A percentile compares a stretch with the other conserved stretches of the same genome.
phyloP scores from a whole-genome alignment of 1,140 invertebrate species.

The Papilio glaucus region DNA sequence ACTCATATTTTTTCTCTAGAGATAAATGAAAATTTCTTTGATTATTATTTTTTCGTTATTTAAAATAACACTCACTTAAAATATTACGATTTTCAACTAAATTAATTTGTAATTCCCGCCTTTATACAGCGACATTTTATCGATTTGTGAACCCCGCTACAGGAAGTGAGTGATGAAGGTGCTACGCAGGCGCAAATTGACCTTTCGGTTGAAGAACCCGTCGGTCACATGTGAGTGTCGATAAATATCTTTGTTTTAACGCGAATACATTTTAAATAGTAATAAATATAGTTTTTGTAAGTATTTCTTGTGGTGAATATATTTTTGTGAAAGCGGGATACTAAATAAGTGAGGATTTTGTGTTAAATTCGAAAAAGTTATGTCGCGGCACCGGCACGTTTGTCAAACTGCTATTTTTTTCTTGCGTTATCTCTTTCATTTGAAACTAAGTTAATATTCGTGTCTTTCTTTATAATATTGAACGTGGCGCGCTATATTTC shows the following conservation, averaged over 20 bases:
- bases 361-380: conserved; percentile 68
- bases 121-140: conserved; percentile 57
- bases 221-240: conserved; percentile 84
- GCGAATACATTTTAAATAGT: conserved; percentile 75
- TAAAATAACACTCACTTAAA: background rate
- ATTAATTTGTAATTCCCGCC: conserved; percentile 61
- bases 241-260: conserved; percentile 82
- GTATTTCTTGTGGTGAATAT: conserved; percentile 78
- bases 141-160: conserved; percentile 81
- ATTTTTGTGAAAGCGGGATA: conserved; percentile 69
- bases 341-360: conserved; percentile 67
- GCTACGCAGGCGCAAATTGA: conserved; percentile 84
- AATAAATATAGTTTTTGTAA: conserved; percentile 78
- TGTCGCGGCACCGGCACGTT: conserved; percentile 79
- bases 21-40: background rate
- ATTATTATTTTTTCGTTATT: background rate
- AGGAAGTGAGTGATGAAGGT: conserved; percentile 83
- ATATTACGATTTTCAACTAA: background rate
- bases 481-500: conserved; percentile 48
- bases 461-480: conserved; percentile 45
- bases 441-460: conserved; percentile 57
- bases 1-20: background rate
- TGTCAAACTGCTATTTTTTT: conserved; percentile 77
- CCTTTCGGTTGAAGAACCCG: conserved; percentile 84
- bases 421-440: conserved; percentile 61